These are phyloP conservation scores for Eilema griseolum DNA, from an alignment of 2,888 invertebrate species.

Conservation along the genomic window DNA sequence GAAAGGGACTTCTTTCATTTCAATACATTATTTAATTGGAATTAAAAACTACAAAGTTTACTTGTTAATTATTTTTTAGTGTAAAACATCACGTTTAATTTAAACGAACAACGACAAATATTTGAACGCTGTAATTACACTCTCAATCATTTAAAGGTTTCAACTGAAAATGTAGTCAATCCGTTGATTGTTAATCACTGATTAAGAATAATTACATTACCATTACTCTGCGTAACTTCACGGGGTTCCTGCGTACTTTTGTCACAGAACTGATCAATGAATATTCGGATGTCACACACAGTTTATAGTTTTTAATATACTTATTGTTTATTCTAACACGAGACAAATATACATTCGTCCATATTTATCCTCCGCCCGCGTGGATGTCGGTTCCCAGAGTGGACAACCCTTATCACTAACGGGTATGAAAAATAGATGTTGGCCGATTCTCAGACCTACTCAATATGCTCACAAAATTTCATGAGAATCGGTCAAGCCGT, in stretches of 20 bases:
- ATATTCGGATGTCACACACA: no score
- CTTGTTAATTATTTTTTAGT: conserved; percentile 7
- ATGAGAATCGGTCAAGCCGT: no score
- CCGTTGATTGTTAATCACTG: conserved; percentile 59
- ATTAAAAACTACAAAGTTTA: conserved; percentile 7
- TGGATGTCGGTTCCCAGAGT: no score
- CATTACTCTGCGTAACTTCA: conserved; percentile 31
- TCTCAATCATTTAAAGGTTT: conserved; percentile 60
- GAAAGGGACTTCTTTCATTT: no score
- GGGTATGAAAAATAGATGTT: no score
- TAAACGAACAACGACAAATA: conserved; percentile 46
- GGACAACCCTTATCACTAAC: no score
- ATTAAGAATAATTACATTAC: conserved; percentile 52
- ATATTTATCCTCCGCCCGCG: no score
- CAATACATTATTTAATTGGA: conserved; percentile 12
- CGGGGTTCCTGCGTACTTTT: neutral
- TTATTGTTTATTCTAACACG: no score
- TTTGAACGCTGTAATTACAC: conserved; percentile 59
- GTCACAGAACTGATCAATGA: neutral
- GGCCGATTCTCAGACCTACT: no score
- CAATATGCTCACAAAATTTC: no score
- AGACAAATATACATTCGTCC: no score
- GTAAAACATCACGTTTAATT: conserved; percentile 26
- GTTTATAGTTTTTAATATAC: no score
- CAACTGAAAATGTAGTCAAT: conserved; percentile 56